phyloP scores from a whole-genome alignment of 2,888 invertebrate genomes.

The Macaria notata region DNA sequence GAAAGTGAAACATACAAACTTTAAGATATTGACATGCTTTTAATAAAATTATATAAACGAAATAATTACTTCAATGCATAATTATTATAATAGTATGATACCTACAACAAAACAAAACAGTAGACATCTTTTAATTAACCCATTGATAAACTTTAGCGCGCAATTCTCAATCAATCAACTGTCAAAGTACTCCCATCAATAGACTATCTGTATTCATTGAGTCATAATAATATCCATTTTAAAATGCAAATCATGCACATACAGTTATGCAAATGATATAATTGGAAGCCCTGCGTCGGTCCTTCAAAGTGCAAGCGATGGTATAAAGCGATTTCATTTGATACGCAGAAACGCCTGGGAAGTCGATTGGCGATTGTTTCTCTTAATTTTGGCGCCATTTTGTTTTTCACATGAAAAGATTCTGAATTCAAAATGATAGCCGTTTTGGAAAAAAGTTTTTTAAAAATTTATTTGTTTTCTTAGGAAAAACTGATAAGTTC shows the following conservation, averaged over 20 bases:
- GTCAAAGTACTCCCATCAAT: conserved; percentile 1
- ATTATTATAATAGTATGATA: too few species aligned
- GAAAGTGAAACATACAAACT: too few species aligned
- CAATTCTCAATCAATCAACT: not conserved
- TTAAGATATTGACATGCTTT: too few species aligned
- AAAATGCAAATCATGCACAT: conserved; percentile 18
- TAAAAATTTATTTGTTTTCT: too few species aligned
- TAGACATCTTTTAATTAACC: too few species aligned
- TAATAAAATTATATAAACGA: too few species aligned
- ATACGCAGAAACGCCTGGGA: conserved; percentile 19
- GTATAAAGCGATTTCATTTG: conserved; percentile 2
- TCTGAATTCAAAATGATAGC: too few species aligned
- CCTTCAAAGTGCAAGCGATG: conserved; percentile 17
- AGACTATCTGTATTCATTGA: conserved; percentile 8
- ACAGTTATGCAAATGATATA: conserved; percentile 24
- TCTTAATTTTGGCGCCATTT: conserved; percentile 2
- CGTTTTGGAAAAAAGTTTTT: too few species aligned
- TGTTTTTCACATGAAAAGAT: not conserved
- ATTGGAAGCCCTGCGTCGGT: conserved; percentile 22
- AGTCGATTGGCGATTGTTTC: conserved; percentile 6
- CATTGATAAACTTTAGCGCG: too few species aligned
- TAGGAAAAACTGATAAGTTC: too few species aligned
- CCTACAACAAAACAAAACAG: too few species aligned
- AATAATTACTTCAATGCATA: too few species aligned
- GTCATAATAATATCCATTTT: conserved; percentile 13